Conservation (phyloP, 2,113 vertebrate genomes). For the Cheilinus undulatus region DNA sequence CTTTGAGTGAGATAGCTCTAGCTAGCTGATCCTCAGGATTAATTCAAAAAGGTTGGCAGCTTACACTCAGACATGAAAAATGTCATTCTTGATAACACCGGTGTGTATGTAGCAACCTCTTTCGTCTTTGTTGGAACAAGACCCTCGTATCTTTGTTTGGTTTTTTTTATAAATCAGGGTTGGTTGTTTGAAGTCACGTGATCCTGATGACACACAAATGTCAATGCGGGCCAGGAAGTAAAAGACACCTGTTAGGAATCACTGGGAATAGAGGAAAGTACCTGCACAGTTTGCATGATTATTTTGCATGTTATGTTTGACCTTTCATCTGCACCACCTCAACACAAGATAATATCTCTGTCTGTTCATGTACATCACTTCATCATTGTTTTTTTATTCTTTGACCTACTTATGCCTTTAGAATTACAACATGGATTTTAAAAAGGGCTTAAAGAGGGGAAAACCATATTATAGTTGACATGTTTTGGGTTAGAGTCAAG, state of each 20-base stretch:
- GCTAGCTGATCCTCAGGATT: background rate
- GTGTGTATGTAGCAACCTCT: background rate
- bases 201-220: too few species aligned
- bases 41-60: background rate
- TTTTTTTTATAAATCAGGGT: constrained; percentile 43
- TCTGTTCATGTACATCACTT: background rate
- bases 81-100: background rate
- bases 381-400: background rate
- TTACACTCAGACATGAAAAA: background rate
- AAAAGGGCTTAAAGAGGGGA: background rate
- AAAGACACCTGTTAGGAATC: too few species aligned
- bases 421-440: background rate
- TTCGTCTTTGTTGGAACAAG: too few species aligned
- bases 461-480: background rate
- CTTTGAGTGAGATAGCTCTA: too few species aligned
- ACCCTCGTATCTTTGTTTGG: constrained; percentile 25
- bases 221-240: too few species aligned
- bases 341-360: background rate
- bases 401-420: background rate
- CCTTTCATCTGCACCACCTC: background rate
- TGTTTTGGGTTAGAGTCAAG: too few species aligned
- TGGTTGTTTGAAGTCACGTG: too few species aligned
- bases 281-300: constrained; percentile 19
- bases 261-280: constrained; percentile 29
- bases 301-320: constrained; percentile 10